Percentiles rank a stretch among this genome's conserved stretches.
phyloP scores from a whole-genome alignment of 1,140 invertebrate species.

The Drosophila orosa region DNA sequence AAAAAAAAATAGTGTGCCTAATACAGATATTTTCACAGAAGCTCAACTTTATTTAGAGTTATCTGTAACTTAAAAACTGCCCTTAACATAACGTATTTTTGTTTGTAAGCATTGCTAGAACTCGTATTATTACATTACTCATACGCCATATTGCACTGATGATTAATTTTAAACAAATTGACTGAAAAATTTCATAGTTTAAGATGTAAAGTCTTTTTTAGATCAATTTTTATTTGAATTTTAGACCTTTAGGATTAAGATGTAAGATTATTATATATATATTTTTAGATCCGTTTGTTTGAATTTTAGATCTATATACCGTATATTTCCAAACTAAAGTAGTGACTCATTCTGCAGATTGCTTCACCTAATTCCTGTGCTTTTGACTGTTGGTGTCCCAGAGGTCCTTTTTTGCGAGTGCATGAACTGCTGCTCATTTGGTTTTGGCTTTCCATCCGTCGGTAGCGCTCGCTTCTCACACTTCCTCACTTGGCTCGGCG shows the following conservation, averaged over 20 bases:
- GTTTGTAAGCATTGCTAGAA: not conserved
- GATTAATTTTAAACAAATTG: not conserved
- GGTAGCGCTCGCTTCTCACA: constrained; percentile 16
- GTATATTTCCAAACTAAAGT: not conserved
- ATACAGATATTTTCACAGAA: not conserved
- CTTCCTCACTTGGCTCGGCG: constrained; percentile 8
- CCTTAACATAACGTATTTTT: not conserved
- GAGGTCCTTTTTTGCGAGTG: constrained; percentile 30
- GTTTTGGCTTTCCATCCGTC: constrained; percentile 51
- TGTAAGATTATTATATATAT: no score
- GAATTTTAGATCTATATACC: no score
- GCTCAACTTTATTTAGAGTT: no score
- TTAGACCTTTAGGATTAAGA: no score
- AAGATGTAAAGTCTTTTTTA: no score
- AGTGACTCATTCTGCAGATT: not conserved
- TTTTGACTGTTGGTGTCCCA: not conserved
- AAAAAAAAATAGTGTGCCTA: not conserved
- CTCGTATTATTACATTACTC: not conserved
- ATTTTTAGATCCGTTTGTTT: not conserved
- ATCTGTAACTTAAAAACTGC: not conserved
- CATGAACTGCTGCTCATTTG: constrained; percentile 50
- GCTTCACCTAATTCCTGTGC: not conserved
- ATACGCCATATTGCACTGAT: not conserved
- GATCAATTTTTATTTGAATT: no score
- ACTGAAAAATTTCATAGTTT: no score